phyloP scores from a whole-genome alignment of 2,797 vertebrate species.

The Discoglossus pictus region DNA sequence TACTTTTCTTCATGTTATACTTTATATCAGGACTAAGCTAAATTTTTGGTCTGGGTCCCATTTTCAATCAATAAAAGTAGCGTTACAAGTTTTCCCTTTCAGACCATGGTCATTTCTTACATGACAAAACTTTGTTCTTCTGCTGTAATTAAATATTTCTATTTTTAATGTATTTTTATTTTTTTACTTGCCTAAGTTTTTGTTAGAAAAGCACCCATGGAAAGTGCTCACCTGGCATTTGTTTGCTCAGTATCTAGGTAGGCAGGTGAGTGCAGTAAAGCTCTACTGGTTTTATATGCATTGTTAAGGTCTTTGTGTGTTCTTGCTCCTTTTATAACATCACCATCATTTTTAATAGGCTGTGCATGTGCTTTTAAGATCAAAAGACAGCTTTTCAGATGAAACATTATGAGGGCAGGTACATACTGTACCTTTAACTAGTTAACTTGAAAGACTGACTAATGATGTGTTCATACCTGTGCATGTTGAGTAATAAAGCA shows the following conservation, averaged over 20 bases:
- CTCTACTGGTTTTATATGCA: constrained; percentile 17
- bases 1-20: too few species aligned
- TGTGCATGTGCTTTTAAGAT: constrained; percentile 14
- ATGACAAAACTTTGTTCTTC: too few species aligned
- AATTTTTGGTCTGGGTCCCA: too few species aligned
- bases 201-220: too few species aligned
- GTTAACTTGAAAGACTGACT: constrained; percentile 38
- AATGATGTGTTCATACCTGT: constrained; percentile 35
- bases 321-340: constrained; percentile 4
- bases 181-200: too few species aligned
- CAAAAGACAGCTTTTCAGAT: constrained; percentile 24
- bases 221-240: constrained; percentile 17
- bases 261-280: constrained; percentile 25
- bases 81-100: too few species aligned
- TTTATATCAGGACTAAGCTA: too few species aligned
- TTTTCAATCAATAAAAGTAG: too few species aligned
- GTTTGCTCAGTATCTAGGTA: constrained; percentile 18
- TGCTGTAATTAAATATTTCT: too few species aligned
- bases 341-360: background rate
- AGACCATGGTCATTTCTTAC: too few species aligned
- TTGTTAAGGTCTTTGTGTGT: constrained; percentile 10
- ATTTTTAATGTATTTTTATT: too few species aligned
- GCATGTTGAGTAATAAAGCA: constrained; percentile 25
- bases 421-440: background rate
- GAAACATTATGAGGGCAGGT: background rate